phyloP scores from a whole-genome alignment of 1,140 invertebrate species.

The Lysiphlebus fabarum region DNA sequence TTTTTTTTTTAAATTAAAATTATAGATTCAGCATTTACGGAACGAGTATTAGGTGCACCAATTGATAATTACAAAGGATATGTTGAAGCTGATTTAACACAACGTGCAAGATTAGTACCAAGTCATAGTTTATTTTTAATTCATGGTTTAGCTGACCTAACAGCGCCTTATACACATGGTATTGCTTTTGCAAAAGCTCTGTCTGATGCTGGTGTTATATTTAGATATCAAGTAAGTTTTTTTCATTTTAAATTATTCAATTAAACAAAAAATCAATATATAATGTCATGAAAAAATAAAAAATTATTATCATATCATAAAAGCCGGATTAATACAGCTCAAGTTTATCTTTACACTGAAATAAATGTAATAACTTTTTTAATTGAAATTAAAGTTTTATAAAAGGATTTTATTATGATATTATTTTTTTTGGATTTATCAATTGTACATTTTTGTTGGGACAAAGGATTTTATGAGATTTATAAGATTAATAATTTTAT shows the following conservation, averaged over 20 bases:
- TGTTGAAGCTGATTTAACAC: slow-evolving; percentile 85
- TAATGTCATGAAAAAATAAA: too few species aligned
- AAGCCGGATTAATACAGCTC: too few species aligned
- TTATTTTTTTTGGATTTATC: too few species aligned
- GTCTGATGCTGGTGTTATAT: slow-evolving; percentile 80
- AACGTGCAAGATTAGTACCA: slow-evolving; percentile 79
- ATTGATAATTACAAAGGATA: slow-evolving; percentile 89
- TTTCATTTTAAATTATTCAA: background rate
- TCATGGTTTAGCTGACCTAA: slow-evolving; percentile 86
- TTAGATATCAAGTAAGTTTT: slow-evolving; percentile 80
- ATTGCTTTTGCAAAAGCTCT: slow-evolving; percentile 84
- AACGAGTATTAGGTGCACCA: slow-evolving; percentile 83
- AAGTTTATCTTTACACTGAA: too few species aligned
- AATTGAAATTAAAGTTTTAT: too few species aligned
- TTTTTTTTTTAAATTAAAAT: slow-evolving; percentile 22
- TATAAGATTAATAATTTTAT: too few species aligned
- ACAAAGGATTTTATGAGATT: too few species aligned
- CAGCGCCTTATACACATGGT: slow-evolving; percentile 89
- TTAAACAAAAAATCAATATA: background rate
- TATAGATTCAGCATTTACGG: slow-evolving; percentile 91
- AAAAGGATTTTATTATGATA: too few species aligned
- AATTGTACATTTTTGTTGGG: too few species aligned
- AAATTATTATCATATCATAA: too few species aligned
- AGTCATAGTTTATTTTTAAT: slow-evolving; percentile 83
- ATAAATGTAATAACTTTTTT: too few species aligned